Base-by-base conservation (phyloP, 35 echinoderm and acorn worm genomes). In the Anneissia japonica region DNA sequence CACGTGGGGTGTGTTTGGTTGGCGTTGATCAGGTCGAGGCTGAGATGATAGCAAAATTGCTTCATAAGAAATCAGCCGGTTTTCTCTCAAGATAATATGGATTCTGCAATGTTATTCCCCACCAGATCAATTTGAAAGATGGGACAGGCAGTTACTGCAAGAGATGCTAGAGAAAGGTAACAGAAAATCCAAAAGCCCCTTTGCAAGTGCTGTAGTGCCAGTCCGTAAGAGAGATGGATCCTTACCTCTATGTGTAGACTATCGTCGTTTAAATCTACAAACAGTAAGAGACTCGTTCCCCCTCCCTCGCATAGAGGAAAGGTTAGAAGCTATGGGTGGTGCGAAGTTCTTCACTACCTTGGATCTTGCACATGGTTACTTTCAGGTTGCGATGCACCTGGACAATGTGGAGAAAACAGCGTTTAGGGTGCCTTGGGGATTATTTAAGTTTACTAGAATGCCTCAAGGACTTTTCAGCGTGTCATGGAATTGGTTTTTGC, bases 191-290 rank as follows among this genome's bases (percentile, higher is more conserved):
- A n/a, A n/a, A n/a, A 41, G 36, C 3, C 80, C 80, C 3, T 82
- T 38, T 82, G 80, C 38, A 5, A 82, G 80, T 31, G 34, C 37
- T 17, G 37, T 82, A 0, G 80, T 82, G 38, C 23, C n/a, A 28
- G 84, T 91, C 28, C 32, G 75, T 11, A 86, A 91, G 77, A 86
- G 81, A 32, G 89, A 91, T 82, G 39, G 26, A 0, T 34, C 55
- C 35, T 32, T 91, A 33, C 73, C 83, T 19, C 41, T 91, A 34
- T 91, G 89, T 81, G 84, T 91, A 11, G 89, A 91, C 35, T 91
- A 91, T 39, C 83, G 89, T 29, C 46, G 81, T 36, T 37, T 91
- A 4, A 86, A 91, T 75, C 23, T 76, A 29, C 55, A 80, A 32
- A 81, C 87, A 30, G 28, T 21, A 0, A 0, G 43, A 13, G 80